These are phyloP conservation scores for Nothura maculosa DNA, from an alignment of 2,797 vertebrate genomes.

Conservation along the genomic window DNA sequence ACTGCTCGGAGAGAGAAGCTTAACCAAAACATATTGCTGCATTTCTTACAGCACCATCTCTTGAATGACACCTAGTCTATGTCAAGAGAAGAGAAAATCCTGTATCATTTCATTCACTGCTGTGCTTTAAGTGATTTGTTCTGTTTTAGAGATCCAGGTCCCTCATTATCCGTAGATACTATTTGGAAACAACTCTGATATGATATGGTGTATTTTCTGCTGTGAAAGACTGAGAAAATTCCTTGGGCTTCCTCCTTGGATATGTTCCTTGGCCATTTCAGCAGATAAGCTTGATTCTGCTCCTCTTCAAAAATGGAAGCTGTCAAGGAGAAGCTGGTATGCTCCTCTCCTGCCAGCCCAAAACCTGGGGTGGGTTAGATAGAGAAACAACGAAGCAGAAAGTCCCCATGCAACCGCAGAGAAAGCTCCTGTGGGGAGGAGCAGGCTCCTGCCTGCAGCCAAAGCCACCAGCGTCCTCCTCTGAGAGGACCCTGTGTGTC, in stretches of 20 bases:
- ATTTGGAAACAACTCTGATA: background rate
- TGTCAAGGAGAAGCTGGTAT: background rate
- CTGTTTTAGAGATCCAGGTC: background rate
- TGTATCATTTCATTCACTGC: slow-evolving; percentile 4
- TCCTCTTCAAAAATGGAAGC: background rate
- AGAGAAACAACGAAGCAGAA: background rate
- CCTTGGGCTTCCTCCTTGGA: background rate
- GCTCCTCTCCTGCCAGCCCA: fast-evolving
- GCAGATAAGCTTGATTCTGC: fast-evolving
- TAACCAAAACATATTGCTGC: background rate
- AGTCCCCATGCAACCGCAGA: background rate
- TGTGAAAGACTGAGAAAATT: background rate
- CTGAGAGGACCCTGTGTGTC: background rate
- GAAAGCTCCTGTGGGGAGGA: background rate
- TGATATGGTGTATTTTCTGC: background rate
- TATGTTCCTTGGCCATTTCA: background rate
- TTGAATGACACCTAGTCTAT: background rate
- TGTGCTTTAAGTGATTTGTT: background rate
- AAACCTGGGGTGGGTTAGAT: fast-evolving
- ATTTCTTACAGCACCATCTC: background rate
- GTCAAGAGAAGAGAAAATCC: background rate
- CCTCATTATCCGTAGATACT: background rate
- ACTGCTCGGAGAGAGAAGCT: slow-evolving; percentile 3
- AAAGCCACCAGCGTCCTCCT: background rate
- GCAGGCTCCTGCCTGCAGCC: fast-evolving